Evolutionary conservation across 2,888 invertebrate species (phyloP), one percentile per base, ranked within the genome.

Genomic region (Aproaerema taeniolella): DNA sequence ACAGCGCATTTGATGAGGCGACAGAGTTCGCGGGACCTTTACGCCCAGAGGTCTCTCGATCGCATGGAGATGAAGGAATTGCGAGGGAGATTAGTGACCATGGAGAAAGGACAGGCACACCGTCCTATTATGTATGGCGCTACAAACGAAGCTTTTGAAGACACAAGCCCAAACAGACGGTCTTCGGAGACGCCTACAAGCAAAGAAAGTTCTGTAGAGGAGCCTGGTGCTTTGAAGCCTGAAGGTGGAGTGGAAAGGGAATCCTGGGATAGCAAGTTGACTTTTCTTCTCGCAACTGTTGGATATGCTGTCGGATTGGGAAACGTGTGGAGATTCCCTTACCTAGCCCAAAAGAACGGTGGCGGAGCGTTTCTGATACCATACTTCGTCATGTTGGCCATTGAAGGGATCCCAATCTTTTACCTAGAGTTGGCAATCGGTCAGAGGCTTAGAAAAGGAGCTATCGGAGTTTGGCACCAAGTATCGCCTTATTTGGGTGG

Each of bases 341-440:
- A 97, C 76, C 83, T 97, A 50, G 96, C 97, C 0, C 97, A 97
- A 68, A 97, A 97, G 73, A 96, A 96, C 63, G 97, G 97, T 0
- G 97, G 97, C 40, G 97, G 98, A 13, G 98, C 98, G n/a, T 98
- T 98, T 70, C 85, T 98, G 46, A 97, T 98, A 54, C 98, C 98
- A 0, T 98, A 98, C 79, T 94, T 97, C 65, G 94, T 98, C 49
- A 98, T 98, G 97, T 75, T 97, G 65, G 93, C 94, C 14, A 92
- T 97, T 48, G 97, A 97, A 70, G 98, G 98, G 0, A 95, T 98
- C 56, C 98, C 98, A 0, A 95, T 98, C 64, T 97, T 98, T 81
- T 97, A 97, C 72, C 88, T 98, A 72, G 98, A 98, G 80, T 83
- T 98, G 64, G 98, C 97, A 1, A 95, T 98, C 45, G 98, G 98